These are phyloP conservation scores for Euzetes globulus DNA, from an alignment of 2,888 invertebrate genomes.

Conservation along the genomic window DNA sequence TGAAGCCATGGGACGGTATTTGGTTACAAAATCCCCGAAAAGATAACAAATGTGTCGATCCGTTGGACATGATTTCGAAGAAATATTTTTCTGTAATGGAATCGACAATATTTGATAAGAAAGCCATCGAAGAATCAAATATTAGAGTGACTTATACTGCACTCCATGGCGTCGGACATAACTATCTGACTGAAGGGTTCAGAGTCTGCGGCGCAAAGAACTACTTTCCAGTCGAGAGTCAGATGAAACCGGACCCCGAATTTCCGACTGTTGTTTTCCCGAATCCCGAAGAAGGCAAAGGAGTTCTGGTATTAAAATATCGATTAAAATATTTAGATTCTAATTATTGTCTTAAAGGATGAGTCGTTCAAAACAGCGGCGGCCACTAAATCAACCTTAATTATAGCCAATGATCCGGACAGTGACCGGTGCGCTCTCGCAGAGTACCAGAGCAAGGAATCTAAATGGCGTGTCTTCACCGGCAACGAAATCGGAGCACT, in stretches of 20 bases:
- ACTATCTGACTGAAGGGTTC: conserved; percentile 67
- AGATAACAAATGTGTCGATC: conserved; percentile 46
- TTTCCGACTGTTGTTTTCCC: conserved; percentile 96
- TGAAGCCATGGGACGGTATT: conserved; percentile 66
- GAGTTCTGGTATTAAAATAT: conserved; percentile 54
- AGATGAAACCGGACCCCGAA: conserved; percentile 85
- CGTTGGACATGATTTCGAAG: conserved; percentile 51
- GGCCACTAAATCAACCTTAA: conserved; percentile 59
- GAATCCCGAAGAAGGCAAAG: conserved; percentile 92
- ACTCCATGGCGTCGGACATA: conserved; percentile 94
- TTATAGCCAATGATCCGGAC: conserved; percentile 96
- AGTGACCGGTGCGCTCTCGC: conserved; percentile 92
- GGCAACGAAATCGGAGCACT: conserved; percentile 94
- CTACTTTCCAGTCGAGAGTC: conserved; percentile 51
- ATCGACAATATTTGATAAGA: conserved; percentile 5
- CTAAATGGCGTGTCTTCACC: conserved; percentile 76
- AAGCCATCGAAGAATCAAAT: conserved; percentile 42
- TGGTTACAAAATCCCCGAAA: conserved; percentile 58
- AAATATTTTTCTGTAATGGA: conserved; percentile 30
- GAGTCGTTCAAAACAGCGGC: conserved; percentile 72
- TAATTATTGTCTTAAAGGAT: conserved; percentile 47
- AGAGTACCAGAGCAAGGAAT: conserved; percentile 64
- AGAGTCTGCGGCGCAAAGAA: conserved; percentile 59
- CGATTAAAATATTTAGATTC: background rate
- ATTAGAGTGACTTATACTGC: conserved; percentile 80